These are phyloP conservation scores for Choloepus hoffmanni DNA, from an alignment of 2,113 vertebrate species.

Conservation along the genomic window DNA sequence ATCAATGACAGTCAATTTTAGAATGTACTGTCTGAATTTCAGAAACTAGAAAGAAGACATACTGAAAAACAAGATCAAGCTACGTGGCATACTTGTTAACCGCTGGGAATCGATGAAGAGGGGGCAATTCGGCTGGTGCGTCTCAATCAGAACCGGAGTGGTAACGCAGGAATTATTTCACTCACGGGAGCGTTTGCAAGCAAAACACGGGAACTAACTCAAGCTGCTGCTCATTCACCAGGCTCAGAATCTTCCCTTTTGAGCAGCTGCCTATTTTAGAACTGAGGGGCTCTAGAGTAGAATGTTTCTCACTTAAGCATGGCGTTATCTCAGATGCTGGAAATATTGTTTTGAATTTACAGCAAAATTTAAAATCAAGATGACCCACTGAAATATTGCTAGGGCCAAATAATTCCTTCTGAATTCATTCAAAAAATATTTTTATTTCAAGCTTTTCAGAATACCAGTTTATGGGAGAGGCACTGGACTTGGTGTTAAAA, in stretches of 20 bases:
- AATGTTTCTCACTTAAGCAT: not conserved
- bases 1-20: not conserved
- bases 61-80: not conserved
- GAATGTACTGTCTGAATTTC: not conserved
- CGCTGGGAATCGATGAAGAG: not conserved
- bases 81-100: not conserved
- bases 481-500: not conserved
- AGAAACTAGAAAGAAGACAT: not conserved
- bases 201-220: not conserved
- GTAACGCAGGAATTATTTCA: too few species aligned
- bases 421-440: not conserved
- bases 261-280: not conserved
- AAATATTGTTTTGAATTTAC: not conserved
- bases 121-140: not conserved
- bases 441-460: not conserved
- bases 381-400: not conserved
- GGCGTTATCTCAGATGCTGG: not conserved
- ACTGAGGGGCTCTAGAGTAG: not conserved
- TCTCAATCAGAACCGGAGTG: not conserved
- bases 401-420: not conserved
- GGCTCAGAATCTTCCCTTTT: not conserved
- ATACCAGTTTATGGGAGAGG: too few species aligned
- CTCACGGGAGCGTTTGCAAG: not conserved
- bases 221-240: rapidly evolving
- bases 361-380: not conserved